These are phyloP conservation scores for Palloptera scutellata DNA, from an alignment of 2,888 invertebrate genomes.

Conservation along the genomic window DNA sequence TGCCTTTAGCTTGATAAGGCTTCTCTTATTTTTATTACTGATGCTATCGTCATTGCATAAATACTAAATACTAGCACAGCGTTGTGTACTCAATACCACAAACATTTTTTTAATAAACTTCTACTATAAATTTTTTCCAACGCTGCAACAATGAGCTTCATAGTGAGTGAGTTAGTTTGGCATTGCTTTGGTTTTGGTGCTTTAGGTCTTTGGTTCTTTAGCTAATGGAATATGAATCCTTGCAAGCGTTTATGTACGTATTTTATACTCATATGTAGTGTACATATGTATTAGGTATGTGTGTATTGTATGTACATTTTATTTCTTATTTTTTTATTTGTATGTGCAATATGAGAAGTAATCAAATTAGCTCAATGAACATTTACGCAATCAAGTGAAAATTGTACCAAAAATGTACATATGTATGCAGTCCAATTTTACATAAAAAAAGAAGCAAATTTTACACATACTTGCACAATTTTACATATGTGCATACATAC, in stretches of 20 bases:
- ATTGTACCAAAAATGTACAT: not conserved
- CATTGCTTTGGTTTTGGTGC: not conserved
- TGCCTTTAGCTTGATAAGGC: conserved; percentile 29
- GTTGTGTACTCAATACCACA: too few relatives aligned
- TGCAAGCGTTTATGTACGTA: conserved; percentile 2
- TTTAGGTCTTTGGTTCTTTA: not conserved
- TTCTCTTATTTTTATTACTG: conserved; percentile 13
- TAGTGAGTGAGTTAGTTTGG: not conserved
- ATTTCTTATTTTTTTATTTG: conserved; percentile 9
- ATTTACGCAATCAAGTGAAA: conserved; percentile 31
- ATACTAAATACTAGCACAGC: not conserved
- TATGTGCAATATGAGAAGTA: conserved; percentile 25
- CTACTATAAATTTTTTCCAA: too few relatives aligned
- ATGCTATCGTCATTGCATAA: conserved; percentile 17
- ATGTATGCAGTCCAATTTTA: not conserved
- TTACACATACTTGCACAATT: conserved; percentile 2
- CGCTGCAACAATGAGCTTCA: not conserved
- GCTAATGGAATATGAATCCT: conserved; percentile 28
- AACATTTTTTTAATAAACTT: too few relatives aligned
- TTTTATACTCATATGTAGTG: not conserved
- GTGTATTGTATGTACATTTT: not conserved
- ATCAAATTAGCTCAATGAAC: conserved; percentile 33
- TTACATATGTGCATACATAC: not conserved
- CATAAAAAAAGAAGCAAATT: not conserved
- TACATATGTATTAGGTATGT: not conserved